Conservation (phyloP, 2,797 vertebrate genomes). For the Tokudaia muenninki region DNA sequence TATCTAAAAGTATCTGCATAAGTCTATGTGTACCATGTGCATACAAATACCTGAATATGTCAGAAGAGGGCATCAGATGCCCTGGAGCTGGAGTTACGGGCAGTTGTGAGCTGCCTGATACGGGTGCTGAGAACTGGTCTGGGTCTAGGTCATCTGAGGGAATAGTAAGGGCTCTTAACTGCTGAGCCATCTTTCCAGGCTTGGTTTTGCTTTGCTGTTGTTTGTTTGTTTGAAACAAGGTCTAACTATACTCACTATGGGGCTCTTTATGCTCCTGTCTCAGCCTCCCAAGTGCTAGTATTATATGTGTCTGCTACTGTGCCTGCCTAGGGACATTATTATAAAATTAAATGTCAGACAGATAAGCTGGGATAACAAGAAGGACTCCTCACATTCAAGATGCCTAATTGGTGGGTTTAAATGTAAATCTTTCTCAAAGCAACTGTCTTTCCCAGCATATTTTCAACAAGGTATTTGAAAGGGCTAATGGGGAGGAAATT, state of each 20-base stretch:
- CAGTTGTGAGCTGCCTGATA: neutral
- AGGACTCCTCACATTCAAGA: neutral
- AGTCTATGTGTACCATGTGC: neutral
- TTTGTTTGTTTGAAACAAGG: neutral
- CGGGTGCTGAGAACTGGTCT: neutral
- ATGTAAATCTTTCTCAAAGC: neutral
- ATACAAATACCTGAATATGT: neutral
- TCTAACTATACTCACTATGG: neutral
- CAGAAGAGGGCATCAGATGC: neutral
- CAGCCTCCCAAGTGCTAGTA: neutral
- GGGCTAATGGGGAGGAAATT: neutral
- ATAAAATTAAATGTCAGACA: slow-evolving; percentile 34
- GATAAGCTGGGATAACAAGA: slow-evolving; percentile 9
- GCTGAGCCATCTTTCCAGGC: neutral
- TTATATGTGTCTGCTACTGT: neutral
- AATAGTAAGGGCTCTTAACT: no score
- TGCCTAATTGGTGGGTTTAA: neutral
- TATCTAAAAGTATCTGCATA: neutral
- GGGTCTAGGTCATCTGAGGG: neutral
- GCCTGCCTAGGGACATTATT: neutral
- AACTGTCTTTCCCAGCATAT: slow-evolving; percentile 20
- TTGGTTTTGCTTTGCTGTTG: neutral
- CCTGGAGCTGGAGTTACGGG: neutral
- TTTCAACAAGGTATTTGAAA: slow-evolving; percentile 46
- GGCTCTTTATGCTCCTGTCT: neutral